Conservation (phyloP, 1,140 invertebrate genomes). For the Scaptomyza pallida region DNA sequence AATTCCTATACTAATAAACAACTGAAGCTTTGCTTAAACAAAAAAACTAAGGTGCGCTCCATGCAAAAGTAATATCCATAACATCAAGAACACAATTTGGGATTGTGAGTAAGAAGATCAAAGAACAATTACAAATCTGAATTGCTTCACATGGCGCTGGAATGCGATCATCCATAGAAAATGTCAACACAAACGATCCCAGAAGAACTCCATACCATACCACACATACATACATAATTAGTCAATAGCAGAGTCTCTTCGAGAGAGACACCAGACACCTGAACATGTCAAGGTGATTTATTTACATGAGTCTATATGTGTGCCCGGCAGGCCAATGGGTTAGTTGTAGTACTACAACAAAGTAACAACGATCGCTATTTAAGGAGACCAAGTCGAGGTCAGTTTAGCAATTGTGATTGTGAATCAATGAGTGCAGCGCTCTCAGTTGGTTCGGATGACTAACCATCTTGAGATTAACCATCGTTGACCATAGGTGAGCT, state of each 20-base stretch:
- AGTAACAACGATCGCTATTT: constrained; percentile 53
- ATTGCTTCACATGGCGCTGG: constrained; percentile 4
- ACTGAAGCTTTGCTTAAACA: too few relatives aligned
- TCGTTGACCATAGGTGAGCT: constrained; percentile 15
- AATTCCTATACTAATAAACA: too few relatives aligned
- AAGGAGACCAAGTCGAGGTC: constrained; percentile 27
- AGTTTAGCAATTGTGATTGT: constrained; percentile 48
- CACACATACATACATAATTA: constrained; percentile 53
- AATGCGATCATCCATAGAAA: constrained; percentile 42
- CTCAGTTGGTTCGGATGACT: constrained; percentile 21
- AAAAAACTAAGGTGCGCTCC: not conserved
- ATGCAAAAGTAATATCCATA: not conserved
- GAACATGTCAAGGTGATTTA: constrained; percentile 73
- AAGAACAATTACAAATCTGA: not conserved
- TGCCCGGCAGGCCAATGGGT: constrained; percentile 12
- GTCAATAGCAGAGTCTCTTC: constrained; percentile 41
- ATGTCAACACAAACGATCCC: constrained; percentile 53
- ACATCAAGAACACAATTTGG: not conserved
- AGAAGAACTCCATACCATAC: constrained; percentile 50
- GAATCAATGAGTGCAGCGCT: constrained; percentile 1
- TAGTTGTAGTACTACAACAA: constrained; percentile 45
- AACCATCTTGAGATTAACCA: not conserved
- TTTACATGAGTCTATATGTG: constrained; percentile 21
- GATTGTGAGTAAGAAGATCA: not conserved
- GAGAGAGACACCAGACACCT: constrained; percentile 45